A percentile compares a stretch with the other conserved stretches of the same genome.
phyloP scores from a whole-genome alignment of 2,113 vertebrate species.

The Passer domesticus region DNA sequence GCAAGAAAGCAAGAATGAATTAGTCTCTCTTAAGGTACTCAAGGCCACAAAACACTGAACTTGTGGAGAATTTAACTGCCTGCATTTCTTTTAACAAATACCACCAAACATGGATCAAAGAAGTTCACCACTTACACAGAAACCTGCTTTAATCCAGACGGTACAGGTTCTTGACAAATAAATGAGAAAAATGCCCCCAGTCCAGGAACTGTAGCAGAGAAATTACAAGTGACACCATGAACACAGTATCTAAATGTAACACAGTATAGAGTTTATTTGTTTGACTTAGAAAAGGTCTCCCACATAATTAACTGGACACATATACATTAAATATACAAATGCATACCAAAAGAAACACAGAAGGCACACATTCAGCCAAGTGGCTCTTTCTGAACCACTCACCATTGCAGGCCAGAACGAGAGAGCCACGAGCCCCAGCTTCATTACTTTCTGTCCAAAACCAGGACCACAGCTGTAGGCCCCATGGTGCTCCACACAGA shows the following conservation, averaged over 20 bases:
- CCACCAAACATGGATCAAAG: not conserved
- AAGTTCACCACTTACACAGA: not conserved
- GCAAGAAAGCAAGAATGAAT: not conserved
- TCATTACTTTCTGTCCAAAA: not conserved
- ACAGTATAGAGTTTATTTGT: constrained; percentile 45
- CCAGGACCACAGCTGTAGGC: not conserved
- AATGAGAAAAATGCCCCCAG: not conserved
- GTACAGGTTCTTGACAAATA: not conserved
- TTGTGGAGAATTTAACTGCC: not conserved
- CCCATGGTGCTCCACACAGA: not conserved
- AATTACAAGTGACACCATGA: not conserved
- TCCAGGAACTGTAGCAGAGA: not conserved
- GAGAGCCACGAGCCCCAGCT: not conserved
- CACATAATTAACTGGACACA: not conserved
- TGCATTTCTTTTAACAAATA: not conserved
- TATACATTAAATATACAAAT: constrained; percentile 24
- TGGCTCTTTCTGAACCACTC: not conserved
- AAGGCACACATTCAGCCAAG: not conserved
- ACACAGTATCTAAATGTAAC: not conserved
- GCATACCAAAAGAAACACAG: not conserved
- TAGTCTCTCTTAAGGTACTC: not conserved
- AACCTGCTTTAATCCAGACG: not conserved
- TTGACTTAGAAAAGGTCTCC: constrained; percentile 44
- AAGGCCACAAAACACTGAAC: not conserved
- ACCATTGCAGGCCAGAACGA: not conserved